A percentile compares a stretch with the other conserved stretches of the same genome.
These are phyloP conservation scores for Drosophila niveifrons DNA, from an alignment of 2,888 invertebrate genomes.

Conservation along the genomic window DNA sequence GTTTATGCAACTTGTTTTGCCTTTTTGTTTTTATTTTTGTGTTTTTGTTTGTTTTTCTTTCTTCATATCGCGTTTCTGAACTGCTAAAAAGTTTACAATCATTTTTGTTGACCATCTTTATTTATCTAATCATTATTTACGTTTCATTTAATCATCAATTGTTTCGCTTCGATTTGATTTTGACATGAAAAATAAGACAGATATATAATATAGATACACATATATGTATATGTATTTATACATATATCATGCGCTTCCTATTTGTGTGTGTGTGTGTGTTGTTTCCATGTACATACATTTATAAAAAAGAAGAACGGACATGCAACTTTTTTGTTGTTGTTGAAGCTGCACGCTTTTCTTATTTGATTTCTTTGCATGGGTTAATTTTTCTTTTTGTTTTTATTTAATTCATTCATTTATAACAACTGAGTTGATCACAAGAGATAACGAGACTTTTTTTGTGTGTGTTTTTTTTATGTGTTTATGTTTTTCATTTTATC, in stretches of 20 bases:
- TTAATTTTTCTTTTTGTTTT: slow-evolving; percentile 7
- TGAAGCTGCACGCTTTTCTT: slow-evolving; percentile 5
- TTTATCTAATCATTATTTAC: slow-evolving; percentile 6
- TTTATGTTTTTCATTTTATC: slow-evolving; percentile 33
- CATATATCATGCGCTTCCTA: slow-evolving; percentile 18
- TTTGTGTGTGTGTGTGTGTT: slow-evolving; percentile 13
- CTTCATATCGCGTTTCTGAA: slow-evolving; percentile 25
- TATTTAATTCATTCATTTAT: slow-evolving; percentile 50
- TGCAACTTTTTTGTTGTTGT: slow-evolving; percentile 16
- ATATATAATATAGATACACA: slow-evolving; percentile 27
- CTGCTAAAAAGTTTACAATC: slow-evolving; percentile 48
- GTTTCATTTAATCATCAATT: slow-evolving; percentile 29
- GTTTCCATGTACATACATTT: slow-evolving; percentile 20
- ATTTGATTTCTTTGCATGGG: slow-evolving; percentile 24
- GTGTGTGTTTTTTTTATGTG: slow-evolving; percentile 40
- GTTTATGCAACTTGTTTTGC: slow-evolving; percentile 35
- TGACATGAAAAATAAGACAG: slow-evolving; percentile 73
- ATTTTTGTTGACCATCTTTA: not conserved
- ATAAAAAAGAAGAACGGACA: slow-evolving; percentile 47
- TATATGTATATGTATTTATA: slow-evolving; percentile 13
- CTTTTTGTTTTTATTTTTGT: slow-evolving; percentile 12
- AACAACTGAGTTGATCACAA: slow-evolving; percentile 81
- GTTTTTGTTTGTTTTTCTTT: slow-evolving; percentile 18
- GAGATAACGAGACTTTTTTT: slow-evolving; percentile 76
- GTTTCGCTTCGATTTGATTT: slow-evolving; percentile 47